Percentiles rank a stretch among this genome's conserved stretches.
phyloP scores from a whole-genome alignment of 2,797 vertebrate species.

The Hybognathus amarus region DNA sequence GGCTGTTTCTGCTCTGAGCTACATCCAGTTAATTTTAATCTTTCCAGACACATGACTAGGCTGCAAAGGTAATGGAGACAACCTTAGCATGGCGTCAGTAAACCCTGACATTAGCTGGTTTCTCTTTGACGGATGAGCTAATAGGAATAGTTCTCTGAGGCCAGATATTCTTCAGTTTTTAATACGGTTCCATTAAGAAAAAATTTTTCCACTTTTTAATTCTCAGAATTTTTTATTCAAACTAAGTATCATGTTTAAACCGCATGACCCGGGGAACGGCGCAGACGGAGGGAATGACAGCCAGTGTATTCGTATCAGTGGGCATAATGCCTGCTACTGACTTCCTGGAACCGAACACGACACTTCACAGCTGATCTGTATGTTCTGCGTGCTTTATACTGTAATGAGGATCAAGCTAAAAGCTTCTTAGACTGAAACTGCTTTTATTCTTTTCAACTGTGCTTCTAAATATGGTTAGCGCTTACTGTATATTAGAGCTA shows the following conservation, averaged over 20 bases:
- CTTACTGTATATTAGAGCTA: not conserved
- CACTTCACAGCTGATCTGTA: slow-evolving; percentile 38
- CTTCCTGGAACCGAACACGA: slow-evolving; percentile 69
- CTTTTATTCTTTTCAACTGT: not conserved
- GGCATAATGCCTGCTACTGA: slow-evolving; percentile 20
- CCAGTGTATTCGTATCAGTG: slow-evolving; percentile 22
- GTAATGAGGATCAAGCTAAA: slow-evolving; percentile 32
- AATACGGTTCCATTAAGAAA: not conserved
- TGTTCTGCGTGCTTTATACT: slow-evolving; percentile 22
- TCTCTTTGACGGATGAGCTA: not conserved
- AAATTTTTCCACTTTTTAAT: not conserved
- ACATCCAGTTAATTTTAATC: slow-evolving; percentile 10
- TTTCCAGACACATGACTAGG: slow-evolving; percentile 1
- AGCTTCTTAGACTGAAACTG: slow-evolving; percentile 17
- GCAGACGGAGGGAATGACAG: slow-evolving; percentile 15
- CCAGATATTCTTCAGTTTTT: slow-evolving; percentile 31
- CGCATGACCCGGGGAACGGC: slow-evolving; percentile 22
- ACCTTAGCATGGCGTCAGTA: slow-evolving; percentile 5
- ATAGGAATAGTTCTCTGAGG: not conserved
- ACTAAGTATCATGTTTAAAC: slow-evolving; percentile 18
- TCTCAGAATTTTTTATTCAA: not conserved
- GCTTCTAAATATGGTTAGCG: slow-evolving; percentile 8
- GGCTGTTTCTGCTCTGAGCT: not conserved
- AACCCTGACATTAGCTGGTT: slow-evolving; percentile 23
- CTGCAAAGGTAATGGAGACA: slow-evolving; percentile 15